Evolutionary conservation across 2,113 vertebrate genomes (phyloP).

Genomic region (Xyrauchen texanus): DNA sequence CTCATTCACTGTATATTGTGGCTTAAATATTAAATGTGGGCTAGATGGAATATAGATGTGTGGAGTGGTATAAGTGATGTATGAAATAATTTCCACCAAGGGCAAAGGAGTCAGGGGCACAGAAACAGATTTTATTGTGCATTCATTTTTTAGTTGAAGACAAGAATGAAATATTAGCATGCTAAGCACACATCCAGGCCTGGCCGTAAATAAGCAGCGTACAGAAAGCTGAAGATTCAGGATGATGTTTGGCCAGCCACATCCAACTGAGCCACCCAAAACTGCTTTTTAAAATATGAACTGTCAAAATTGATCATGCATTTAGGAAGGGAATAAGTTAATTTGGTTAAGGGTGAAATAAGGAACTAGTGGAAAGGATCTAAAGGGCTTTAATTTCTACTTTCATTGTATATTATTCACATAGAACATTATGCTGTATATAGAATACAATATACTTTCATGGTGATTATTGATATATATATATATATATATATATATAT

Average conservation of each 20-base stretch:
- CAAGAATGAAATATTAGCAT: constrained; percentile 60
- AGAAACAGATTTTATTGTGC: constrained; percentile 53
- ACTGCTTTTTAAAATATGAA: constrained; percentile 12
- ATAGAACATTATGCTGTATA: not conserved
- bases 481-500: too few species aligned
- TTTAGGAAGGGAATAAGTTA: not conserved
- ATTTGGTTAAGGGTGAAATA: not conserved
- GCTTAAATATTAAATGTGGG: constrained; percentile 65
- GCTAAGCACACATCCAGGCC: constrained; percentile 36
- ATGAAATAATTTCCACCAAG: constrained; percentile 73
- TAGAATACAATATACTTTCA: too few species aligned
- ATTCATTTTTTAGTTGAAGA: constrained; percentile 40
- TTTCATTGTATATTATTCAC: not conserved
- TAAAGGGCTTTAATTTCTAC: not conserved
- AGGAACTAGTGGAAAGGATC: not conserved
- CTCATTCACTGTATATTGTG: constrained; percentile 15
- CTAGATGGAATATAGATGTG: constrained; percentile 64
- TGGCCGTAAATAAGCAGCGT: constrained; percentile 55
- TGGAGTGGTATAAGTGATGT: constrained; percentile 64
- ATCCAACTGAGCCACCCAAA: constrained; percentile 12
- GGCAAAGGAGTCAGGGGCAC: constrained; percentile 65
- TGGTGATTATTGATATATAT: too few species aligned
- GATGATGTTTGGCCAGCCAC: constrained; percentile 33
- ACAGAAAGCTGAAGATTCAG: constrained; percentile 48
- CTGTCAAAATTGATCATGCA: not conserved